Evolutionary conservation across 2,888 invertebrate species (phyloP).

Genomic region (Agapetus fuscipes): DNA sequence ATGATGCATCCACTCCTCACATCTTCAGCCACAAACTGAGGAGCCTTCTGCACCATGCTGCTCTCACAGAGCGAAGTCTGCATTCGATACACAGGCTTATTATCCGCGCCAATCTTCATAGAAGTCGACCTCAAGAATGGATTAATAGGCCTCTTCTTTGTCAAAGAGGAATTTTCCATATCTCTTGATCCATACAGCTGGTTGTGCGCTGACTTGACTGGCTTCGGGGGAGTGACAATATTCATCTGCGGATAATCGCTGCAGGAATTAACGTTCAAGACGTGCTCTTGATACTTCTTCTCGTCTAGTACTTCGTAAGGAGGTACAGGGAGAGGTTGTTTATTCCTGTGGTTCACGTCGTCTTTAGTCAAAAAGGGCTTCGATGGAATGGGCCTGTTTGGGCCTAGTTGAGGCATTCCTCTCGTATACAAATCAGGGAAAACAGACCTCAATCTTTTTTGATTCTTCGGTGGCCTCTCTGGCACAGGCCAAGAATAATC

Average conservation of each 20-base stretch:
- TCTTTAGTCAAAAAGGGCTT: constrained; percentile 55
- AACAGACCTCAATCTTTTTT: constrained; percentile 46
- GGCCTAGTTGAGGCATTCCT: constrained; percentile 24
- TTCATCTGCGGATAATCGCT: neutral
- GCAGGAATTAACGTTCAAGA: constrained; percentile 2
- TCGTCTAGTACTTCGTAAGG: constrained; percentile 26
- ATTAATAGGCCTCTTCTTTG: constrained; percentile 20
- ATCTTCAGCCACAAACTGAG: no score
- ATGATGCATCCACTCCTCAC: no score
- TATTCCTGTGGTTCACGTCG: constrained; percentile 50
- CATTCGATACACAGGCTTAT: constrained; percentile 5
- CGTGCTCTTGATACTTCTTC: constrained; percentile 17
- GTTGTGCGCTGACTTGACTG: constrained; percentile 15
- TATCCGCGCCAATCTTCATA: constrained; percentile 18
- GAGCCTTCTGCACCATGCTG: no score
- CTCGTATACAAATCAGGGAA: constrained; percentile 35
- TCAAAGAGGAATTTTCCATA: constrained; percentile 12
- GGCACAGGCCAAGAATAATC: constrained; percentile 38
- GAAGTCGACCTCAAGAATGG: constrained; percentile 22
- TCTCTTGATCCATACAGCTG: constrained; percentile 15
- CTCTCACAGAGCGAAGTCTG: neutral
- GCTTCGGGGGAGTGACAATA: constrained; percentile 10
- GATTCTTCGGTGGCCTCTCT: constrained; percentile 69
- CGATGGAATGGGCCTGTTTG: constrained; percentile 45
- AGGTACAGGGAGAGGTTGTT: constrained; percentile 57